Percentiles rank a stretch among this genome's conserved stretches.
These are phyloP conservation scores for Oncorhynchus kisutch DNA, from an alignment of 2,113 vertebrate species.

Conservation along the genomic window DNA sequence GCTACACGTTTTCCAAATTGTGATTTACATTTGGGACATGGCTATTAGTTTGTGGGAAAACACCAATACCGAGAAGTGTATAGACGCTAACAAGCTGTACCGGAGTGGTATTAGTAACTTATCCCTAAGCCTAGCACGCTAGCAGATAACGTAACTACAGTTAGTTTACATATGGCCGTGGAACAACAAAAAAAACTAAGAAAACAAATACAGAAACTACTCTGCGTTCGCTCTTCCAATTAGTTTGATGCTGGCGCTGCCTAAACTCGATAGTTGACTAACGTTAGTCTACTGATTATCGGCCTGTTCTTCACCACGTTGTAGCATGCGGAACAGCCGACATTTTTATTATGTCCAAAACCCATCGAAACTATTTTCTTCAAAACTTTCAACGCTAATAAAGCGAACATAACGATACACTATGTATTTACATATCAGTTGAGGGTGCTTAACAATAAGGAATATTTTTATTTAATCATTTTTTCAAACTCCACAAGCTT, in stretches of 20 bases:
- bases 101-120: too few relatives aligned
- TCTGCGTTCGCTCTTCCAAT: not conserved
- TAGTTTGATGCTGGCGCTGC: not conserved
- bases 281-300: not conserved
- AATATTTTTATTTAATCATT: not conserved
- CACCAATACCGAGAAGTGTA: too few relatives aligned
- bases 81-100: too few relatives aligned
- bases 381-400: accelerated
- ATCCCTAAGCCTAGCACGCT: too few relatives aligned
- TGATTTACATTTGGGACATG: too few relatives aligned
- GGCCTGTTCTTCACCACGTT: slow-evolving; percentile 57
- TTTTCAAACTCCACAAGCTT: slow-evolving; percentile 2
- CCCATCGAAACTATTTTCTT: not conserved
- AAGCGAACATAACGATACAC: not conserved
- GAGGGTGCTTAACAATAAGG: accelerated
- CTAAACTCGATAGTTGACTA: not conserved
- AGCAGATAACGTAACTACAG: too few relatives aligned
- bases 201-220: too few relatives aligned
- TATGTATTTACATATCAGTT: not conserved
- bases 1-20: too few relatives aligned
- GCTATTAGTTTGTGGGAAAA: too few relatives aligned
- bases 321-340: slow-evolving; percentile 18
- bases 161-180: too few relatives aligned
- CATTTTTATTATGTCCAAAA: slow-evolving; percentile 13
- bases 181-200: too few relatives aligned